Base-by-base conservation (phyloP, 2,888 invertebrate species). In the Periphyllus acericola region DNA sequence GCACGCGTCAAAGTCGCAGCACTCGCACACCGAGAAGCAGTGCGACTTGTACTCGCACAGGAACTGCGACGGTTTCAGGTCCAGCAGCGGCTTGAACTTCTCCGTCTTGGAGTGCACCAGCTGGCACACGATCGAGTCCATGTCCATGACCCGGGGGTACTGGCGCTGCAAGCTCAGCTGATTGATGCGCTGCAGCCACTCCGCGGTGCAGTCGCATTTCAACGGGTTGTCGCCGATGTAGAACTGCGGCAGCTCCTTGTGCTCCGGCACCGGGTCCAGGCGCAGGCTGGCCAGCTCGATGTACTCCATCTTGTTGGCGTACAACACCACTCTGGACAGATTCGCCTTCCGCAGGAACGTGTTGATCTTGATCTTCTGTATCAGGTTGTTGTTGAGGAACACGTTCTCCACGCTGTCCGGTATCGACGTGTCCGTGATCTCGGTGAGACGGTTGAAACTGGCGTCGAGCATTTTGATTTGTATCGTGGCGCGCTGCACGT, bases 1-100 rank as follows among this genome's bases (percentile, higher is more conserved):
- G 93, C 98, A 98, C 86, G 97, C 97, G 92, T 97, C 98, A 92
- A 97, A 98, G 92, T 98, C 98, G 92, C 98, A 98, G 93, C 98
- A 98, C 91, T 97, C 97, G 91, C 98, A 98, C 89, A 97, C 93
- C 29, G 98, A 96, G 92, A 97, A 98, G 92, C 98, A 98, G 92
- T 98, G 97, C 76, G 96, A 96, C 92, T 96, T 96, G 92, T 98
- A 98, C 89, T 96, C 95, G 93, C 98, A 98, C 90, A 98, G 93
- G 92, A 98, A 98, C 93, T 91, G 96, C 95, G 90, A 94, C 72
- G 89, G 89, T 75, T 88, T 89, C 66, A 89, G 36, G 66, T 89
- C 89, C 85, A 89, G 79, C 83, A 89, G 74, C 66, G 89, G 81
- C 32, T 89, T 89, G 75, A 89, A 89, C 34, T 79, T 78, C 46